These are phyloP conservation scores for Channa maculata DNA, from an alignment of 2,113 vertebrate species.

Conservation along the genomic window DNA sequence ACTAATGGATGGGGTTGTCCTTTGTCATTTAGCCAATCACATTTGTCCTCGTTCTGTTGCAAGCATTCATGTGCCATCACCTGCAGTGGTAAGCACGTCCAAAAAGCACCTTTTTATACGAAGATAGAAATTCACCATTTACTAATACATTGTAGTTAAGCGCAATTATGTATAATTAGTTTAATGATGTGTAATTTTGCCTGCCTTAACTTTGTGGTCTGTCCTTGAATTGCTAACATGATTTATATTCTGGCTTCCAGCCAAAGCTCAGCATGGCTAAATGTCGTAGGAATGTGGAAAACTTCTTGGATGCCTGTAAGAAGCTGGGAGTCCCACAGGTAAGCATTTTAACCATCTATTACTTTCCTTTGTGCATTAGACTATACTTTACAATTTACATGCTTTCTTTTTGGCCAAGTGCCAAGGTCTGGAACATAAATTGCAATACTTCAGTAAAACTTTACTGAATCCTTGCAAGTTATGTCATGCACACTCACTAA, in stretches of 20 bases:
- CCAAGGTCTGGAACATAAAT: background rate
- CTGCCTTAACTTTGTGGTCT: background rate
- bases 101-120: background rate
- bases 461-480: background rate
- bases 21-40: conserved; percentile 98
- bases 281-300: conserved; percentile 98
- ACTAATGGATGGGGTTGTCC: conserved; percentile 97
- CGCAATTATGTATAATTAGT: background rate
- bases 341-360: conserved; percentile 24
- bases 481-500: background rate
- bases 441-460: background rate
- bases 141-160: background rate
- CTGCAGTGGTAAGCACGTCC: conserved; percentile 91
- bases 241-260: conserved; percentile 77
- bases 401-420: no score
- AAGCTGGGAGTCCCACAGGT: conserved; percentile 97
- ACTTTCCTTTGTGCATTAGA: background rate
- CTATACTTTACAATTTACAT: no score
- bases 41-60: conserved; percentile 96
- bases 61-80: conserved; percentile 98
- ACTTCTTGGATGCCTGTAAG: conserved; percentile 98
- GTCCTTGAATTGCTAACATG: conserved; percentile 6
- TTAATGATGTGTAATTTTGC: no score
- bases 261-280: conserved; percentile 99
- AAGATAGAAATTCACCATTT: no score